These are phyloP conservation scores for Gasterosteus nipponicus DNA, from an alignment of 2,113 vertebrate species.

Conservation along the genomic window DNA sequence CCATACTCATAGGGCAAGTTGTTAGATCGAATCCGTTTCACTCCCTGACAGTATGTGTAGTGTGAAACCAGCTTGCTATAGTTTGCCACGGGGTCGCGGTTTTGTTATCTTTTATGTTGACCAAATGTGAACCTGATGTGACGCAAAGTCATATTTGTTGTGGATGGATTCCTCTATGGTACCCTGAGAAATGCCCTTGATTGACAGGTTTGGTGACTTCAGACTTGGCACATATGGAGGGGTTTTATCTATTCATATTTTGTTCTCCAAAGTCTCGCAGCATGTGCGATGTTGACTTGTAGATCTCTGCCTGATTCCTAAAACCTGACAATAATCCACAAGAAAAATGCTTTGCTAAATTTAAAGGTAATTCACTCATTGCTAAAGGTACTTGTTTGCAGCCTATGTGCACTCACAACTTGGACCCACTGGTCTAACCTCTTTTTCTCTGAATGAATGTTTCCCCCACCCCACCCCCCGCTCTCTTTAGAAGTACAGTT, in stretches of 20 bases:
- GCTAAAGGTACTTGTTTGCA: neutral
- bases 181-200: neutral
- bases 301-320: neutral
- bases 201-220: neutral
- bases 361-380: neutral
- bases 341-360: neutral
- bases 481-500: conserved; percentile 29
- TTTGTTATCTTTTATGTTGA: neutral
- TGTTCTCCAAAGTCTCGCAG: neutral
- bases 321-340: neutral
- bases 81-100: neutral
- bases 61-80: neutral
- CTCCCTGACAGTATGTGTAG: neutral
- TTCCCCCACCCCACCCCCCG: neutral
- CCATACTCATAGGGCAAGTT: neutral
- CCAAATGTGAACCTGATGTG: neutral
- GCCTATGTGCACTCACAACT: neutral
- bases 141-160: neutral
- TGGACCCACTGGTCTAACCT: neutral
- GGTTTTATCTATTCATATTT: neutral
- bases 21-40: neutral
- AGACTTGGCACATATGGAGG: neutral
- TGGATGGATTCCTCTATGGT: neutral
- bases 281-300: neutral
- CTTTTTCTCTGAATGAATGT: conserved; percentile 29